Conservation (phyloP, 2,888 invertebrate species). For the Laothoe populi region DNA sequence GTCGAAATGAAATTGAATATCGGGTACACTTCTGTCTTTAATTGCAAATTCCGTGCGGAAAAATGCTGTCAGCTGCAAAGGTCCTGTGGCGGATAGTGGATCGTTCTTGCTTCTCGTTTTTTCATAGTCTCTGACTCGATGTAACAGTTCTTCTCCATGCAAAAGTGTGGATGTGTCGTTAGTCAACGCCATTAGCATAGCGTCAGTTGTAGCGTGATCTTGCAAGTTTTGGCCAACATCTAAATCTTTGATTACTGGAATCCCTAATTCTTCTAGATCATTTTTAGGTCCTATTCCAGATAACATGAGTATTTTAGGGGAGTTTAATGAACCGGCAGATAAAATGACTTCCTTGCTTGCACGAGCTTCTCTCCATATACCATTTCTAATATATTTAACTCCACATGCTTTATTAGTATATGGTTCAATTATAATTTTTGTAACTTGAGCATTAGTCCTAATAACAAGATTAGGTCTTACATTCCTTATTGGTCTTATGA, state of each 20-base stretch:
- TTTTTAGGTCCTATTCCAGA: constrained; percentile 86
- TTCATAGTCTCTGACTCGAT: constrained; percentile 66
- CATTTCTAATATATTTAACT: constrained; percentile 56
- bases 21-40: constrained; percentile 80
- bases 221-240: constrained; percentile 90
- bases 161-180: constrained; percentile 79
- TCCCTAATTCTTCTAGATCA: constrained; percentile 72
- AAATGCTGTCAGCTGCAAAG: constrained; percentile 84
- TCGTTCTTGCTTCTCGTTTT: constrained; percentile 58
- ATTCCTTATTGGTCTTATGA: constrained; percentile 85
- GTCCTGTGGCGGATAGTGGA: constrained; percentile 81
- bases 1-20: constrained; percentile 87
- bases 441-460: constrained; percentile 79
- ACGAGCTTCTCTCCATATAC: constrained; percentile 44
- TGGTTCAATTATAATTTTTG: constrained; percentile 81
- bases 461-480: constrained; percentile 77
- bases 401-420: constrained; percentile 55
- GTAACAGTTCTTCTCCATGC: constrained; percentile 56
- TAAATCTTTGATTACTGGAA: constrained; percentile 84
- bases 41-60: constrained; percentile 82
- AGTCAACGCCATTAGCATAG: constrained; percentile 80
- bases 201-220: constrained; percentile 86
- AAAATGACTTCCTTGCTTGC: constrained; percentile 86
- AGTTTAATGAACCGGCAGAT: constrained; percentile 84
- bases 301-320: constrained; percentile 86